These are phyloP conservation scores for Chelonus formosanus DNA, from an alignment of 2,888 invertebrate species.

Conservation along the genomic window DNA sequence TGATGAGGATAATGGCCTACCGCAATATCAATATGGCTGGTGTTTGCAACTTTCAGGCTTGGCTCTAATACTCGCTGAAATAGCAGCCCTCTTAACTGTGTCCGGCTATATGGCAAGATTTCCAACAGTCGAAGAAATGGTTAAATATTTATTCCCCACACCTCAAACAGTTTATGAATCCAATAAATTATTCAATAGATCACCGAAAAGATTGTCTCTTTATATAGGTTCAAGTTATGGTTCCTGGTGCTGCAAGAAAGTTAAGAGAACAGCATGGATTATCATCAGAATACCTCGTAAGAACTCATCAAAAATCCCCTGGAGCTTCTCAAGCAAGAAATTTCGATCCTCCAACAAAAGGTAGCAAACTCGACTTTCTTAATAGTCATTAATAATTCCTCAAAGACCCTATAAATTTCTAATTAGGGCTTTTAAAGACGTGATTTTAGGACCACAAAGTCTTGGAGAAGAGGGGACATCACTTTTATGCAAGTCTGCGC, in stretches of 20 bases:
- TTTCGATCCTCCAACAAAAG: constrained; percentile 57
- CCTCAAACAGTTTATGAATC: no score
- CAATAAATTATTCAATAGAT: neutral
- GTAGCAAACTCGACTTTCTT: constrained; percentile 35
- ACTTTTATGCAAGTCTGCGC: constrained; percentile 60
- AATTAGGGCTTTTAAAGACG: constrained; percentile 32
- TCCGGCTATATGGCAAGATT: constrained; percentile 71
- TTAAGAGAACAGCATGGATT: constrained; percentile 68
- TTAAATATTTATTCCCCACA: constrained; percentile 46
- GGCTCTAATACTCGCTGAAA: constrained; percentile 70
- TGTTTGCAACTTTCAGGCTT: constrained; percentile 71
- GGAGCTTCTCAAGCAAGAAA: constrained; percentile 54
- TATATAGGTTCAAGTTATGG: constrained; percentile 69
- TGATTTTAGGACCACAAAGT: constrained; percentile 52
- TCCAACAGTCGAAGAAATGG: constrained; percentile 72
- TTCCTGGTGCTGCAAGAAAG: constrained; percentile 70
- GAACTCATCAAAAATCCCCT: constrained; percentile 61
- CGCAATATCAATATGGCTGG: constrained; percentile 72
- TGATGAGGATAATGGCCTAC: constrained; percentile 57
- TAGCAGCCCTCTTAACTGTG: constrained; percentile 70
- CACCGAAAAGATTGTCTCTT: neutral
- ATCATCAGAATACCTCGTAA: constrained; percentile 67
- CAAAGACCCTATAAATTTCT: neutral
- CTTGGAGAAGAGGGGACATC: constrained; percentile 61
- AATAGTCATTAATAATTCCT: neutral